Conservation (phyloP, 2,113 vertebrate species). For the Ellobius talpinus region DNA sequence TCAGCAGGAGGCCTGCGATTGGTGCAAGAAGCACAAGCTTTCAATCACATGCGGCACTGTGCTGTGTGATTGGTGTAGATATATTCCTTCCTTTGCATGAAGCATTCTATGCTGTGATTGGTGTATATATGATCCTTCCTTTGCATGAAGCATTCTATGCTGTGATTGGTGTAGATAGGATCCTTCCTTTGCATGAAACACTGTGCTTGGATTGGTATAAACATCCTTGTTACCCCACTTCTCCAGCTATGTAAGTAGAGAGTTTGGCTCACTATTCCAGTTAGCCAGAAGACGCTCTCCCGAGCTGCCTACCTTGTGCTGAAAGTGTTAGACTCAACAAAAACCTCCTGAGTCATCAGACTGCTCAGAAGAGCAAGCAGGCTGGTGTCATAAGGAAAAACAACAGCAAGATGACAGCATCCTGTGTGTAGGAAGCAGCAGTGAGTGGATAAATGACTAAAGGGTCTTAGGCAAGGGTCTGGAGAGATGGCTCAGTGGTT, state of each 20-base stretch:
- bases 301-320: accelerated
- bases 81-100: neutral
- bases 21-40: neutral
- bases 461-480: neutral
- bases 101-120: neutral
- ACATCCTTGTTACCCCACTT: neutral
- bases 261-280: neutral
- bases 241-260: neutral
- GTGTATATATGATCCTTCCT: neutral
- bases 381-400: neutral
- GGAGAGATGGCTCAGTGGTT: neutral
- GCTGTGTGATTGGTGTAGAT: neutral
- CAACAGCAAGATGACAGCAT: too few relatives aligned
- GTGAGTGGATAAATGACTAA: too few relatives aligned
- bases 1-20: neutral
- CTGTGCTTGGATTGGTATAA: neutral
- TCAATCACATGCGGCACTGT: neutral
- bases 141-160: neutral
- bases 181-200: neutral
- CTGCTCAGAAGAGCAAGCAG: neutral
- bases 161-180: neutral
- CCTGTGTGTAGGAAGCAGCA: neutral
- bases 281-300: neutral
- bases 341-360: neutral
- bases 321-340: neutral